phyloP scores from a whole-genome alignment of 2,888 invertebrate genomes.

The Autographa gamma region DNA sequence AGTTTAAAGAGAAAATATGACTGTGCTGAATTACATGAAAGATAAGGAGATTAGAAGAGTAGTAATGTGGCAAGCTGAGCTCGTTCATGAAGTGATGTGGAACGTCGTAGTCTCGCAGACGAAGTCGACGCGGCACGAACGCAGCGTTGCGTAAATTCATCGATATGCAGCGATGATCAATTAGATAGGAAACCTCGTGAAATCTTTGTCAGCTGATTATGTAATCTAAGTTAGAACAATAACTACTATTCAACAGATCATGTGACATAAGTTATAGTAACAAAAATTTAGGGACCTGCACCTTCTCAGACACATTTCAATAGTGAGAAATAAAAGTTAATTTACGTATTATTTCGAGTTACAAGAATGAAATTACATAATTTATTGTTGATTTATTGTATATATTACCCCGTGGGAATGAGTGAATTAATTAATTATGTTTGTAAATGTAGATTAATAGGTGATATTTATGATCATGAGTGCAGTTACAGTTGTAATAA shows the following conservation, averaged over 20 bases:
- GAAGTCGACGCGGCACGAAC: conserved; percentile 47
- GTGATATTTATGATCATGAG: conserved; percentile 19
- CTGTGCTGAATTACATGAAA: conserved; percentile 33
- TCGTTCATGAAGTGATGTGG: conserved; percentile 52
- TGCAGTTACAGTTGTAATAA: conserved; percentile 16
- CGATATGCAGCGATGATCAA: conserved; percentile 78
- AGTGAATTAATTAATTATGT: neutral
- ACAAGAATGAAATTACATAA: neutral
- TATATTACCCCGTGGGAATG: neutral
- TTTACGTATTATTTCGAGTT: neutral
- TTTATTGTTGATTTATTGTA: neutral
- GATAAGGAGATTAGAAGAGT: conserved; percentile 39
- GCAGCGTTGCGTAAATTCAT: conserved; percentile 75
- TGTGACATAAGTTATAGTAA: conserved; percentile 10
- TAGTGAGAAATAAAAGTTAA: neutral
- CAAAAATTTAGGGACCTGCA: neutral
- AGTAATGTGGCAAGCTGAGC: conserved; percentile 36
- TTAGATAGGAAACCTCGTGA: conserved; percentile 68
- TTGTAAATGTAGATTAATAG: neutral
- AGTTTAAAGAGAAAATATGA: neutral
- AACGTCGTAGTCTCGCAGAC: conserved; percentile 51
- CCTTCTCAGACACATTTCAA: neutral
- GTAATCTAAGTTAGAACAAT: conserved; percentile 69
- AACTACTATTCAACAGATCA: conserved; percentile 38
- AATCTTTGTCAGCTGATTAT: conserved; percentile 68